phyloP scores from a whole-genome alignment of 1,140 invertebrate species.

The Leptopilina boulardi region DNA sequence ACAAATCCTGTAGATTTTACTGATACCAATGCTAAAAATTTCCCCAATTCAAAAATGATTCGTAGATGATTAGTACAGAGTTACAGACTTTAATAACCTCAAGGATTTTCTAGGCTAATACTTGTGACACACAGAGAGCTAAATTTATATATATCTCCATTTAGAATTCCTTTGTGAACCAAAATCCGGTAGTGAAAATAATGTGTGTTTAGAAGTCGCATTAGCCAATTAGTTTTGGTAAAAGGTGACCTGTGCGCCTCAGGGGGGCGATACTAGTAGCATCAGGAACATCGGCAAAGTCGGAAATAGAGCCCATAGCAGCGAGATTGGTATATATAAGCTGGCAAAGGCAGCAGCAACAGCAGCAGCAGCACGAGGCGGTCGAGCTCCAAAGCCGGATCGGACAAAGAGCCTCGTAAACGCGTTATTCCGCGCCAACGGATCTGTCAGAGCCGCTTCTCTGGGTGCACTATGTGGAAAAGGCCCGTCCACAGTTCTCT shows the following conservation, averaged over 20 bases:
- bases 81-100: too few relatives aligned
- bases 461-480: slow-evolving; percentile 67
- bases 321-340: slow-evolving; percentile 39
- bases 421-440: slow-evolving; percentile 77
- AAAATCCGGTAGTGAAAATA: slow-evolving; percentile 19
- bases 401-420: slow-evolving; percentile 76
- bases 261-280: slow-evolving; percentile 16
- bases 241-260: slow-evolving; percentile 14
- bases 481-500: slow-evolving; percentile 58
- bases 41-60: too few relatives aligned
- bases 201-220: slow-evolving; percentile 53
- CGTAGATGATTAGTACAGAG: too few relatives aligned
- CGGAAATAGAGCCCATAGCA: slow-evolving; percentile 34
- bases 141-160: too few relatives aligned
- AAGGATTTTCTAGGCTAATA: too few relatives aligned
- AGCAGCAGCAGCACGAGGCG: slow-evolving; percentile 62
- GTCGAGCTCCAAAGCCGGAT: slow-evolving; percentile 69
- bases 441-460: slow-evolving; percentile 74
- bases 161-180: neutral
- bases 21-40: too few relatives aligned
- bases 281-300: slow-evolving; percentile 36
- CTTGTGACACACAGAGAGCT: too few relatives aligned
- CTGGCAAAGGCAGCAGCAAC: slow-evolving; percentile 35
- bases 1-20: too few relatives aligned
- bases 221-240: slow-evolving; percentile 55